Evolutionary conservation across 2,888 invertebrate genomes (phyloP).

Genomic region (Psylliodes chrysocephalus): DNA sequence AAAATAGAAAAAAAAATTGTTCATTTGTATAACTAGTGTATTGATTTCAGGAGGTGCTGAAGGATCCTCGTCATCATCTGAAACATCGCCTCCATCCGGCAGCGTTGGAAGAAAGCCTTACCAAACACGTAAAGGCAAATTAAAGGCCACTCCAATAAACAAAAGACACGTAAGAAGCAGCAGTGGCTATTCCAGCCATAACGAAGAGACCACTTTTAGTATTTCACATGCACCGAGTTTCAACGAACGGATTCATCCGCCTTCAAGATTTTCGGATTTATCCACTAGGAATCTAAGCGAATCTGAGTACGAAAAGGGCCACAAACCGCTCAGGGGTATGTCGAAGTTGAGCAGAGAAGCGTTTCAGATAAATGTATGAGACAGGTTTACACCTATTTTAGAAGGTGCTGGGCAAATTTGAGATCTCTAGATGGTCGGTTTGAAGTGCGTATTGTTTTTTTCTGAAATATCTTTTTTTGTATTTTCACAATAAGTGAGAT

Average conservation of each 20-base stretch:
- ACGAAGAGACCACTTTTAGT: slow-evolving; percentile 87
- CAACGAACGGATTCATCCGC: slow-evolving; percentile 87
- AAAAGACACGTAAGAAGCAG: slow-evolving; percentile 82
- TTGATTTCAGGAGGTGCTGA: slow-evolving; percentile 74
- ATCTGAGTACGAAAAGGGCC: slow-evolving; percentile 64
- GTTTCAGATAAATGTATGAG: slow-evolving; percentile 79
- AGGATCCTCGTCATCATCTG: slow-evolving; percentile 82
- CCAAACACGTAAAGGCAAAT: slow-evolving; percentile 73
- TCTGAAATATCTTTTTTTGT: too few relatives aligned
- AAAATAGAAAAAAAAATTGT: too few relatives aligned
- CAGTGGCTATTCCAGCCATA: slow-evolving; percentile 85
- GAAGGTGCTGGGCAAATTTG: neutral
- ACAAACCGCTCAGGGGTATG: slow-evolving; percentile 63
- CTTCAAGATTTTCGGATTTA: slow-evolving; percentile 85
- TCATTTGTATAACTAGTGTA: too few relatives aligned
- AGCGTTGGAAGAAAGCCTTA: slow-evolving; percentile 73
- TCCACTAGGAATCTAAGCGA: slow-evolving; percentile 64
- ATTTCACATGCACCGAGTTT: slow-evolving; percentile 83
- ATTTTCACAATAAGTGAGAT: too few relatives aligned
- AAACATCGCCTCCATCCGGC: slow-evolving; percentile 76
- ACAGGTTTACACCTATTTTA: neutral
- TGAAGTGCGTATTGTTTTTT: too few relatives aligned
- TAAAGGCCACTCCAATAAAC: slow-evolving; percentile 67
- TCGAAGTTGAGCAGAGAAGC: slow-evolving; percentile 70
- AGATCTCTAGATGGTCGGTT: neutral